These are phyloP conservation scores for Drosophila lini DNA, from an alignment of 1,140 invertebrate genomes.

Conservation along the genomic window DNA sequence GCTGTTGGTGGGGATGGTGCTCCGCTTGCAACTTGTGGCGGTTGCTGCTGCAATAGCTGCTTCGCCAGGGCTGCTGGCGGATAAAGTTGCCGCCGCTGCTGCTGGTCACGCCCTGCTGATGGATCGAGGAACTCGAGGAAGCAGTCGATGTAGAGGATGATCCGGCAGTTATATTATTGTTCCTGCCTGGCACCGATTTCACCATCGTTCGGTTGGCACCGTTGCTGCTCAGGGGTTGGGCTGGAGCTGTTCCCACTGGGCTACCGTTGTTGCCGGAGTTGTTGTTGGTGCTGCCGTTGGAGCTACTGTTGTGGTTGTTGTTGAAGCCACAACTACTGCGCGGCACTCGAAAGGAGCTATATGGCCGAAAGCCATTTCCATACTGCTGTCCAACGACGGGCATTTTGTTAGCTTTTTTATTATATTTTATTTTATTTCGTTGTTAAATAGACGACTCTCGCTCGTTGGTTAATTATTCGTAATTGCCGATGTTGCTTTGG, in stretches of 20 bases:
- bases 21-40: constrained; percentile 39
- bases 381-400: constrained; percentile 81
- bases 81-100: constrained; percentile 49
- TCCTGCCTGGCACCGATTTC: constrained; percentile 45
- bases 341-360: constrained; percentile 81
- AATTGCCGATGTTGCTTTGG: constrained; percentile 38
- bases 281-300: constrained; percentile 16
- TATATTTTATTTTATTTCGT: constrained; percentile 34
- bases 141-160: constrained; percentile 63
- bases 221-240: constrained; percentile 57
- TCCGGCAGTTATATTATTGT: constrained; percentile 42
- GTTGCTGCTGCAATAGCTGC: constrained; percentile 71
- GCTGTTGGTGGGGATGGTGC: constrained; percentile 24
- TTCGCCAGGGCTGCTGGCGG: constrained; percentile 77
- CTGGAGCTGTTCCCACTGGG: constrained; percentile 11
- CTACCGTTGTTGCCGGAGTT: constrained; percentile 12
- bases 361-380: constrained; percentile 74
- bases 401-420: constrained; percentile 74
- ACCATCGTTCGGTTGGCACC: constrained; percentile 36
- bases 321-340: constrained; percentile 63
- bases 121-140: constrained; percentile 63
- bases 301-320: constrained; percentile 25
- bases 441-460: constrained; percentile 40
- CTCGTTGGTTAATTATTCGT: constrained; percentile 55
- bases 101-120: constrained; percentile 46